phyloP scores from a whole-genome alignment of 2,113 vertebrate species.

The Rhinichthys klamathensis region DNA sequence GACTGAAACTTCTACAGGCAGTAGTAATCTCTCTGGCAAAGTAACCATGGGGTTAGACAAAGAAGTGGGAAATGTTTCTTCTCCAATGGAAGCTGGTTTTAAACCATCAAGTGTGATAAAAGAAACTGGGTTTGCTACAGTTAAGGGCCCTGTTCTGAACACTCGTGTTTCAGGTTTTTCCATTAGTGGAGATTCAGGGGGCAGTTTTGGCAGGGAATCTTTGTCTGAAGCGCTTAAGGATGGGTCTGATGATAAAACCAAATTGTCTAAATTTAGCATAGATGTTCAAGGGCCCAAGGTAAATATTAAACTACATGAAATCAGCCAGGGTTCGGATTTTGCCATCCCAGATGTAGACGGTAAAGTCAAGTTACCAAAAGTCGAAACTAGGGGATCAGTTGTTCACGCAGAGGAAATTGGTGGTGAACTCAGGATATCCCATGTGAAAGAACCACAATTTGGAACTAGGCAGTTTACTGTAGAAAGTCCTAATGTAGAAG shows the following conservation, averaged over 20 bases:
- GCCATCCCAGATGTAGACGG: background rate
- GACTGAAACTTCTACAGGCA: slow-evolving; percentile 43
- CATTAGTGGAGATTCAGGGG: background rate
- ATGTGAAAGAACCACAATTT: background rate
- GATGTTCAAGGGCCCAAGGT: slow-evolving; percentile 24
- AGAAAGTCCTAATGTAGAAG: background rate
- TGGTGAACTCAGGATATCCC: background rate
- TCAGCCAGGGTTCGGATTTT: background rate
- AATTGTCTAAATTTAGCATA: slow-evolving; percentile 22
- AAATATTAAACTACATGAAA: slow-evolving; percentile 3
- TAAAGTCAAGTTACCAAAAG: background rate
- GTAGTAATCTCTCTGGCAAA: slow-evolving; percentile 54
- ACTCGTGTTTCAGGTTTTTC: slow-evolving; percentile 40
- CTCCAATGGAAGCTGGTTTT: slow-evolving; percentile 39
- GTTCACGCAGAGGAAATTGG: background rate
- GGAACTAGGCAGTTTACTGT: background rate
- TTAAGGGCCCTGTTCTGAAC: slow-evolving; percentile 13
- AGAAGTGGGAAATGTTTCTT: slow-evolving; percentile 49
- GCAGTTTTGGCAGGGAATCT: slow-evolving; percentile 13
- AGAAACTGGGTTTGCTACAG: slow-evolving; percentile 28
- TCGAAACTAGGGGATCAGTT: background rate
- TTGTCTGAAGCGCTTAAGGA: background rate
- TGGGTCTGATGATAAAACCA: slow-evolving; percentile 27
- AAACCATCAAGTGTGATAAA: slow-evolving; percentile 37
- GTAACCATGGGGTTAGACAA: slow-evolving; percentile 51